These are phyloP conservation scores for Drosophila pegasa DNA, from an alignment of 2,888 invertebrate genomes.

Conservation along the genomic window DNA sequence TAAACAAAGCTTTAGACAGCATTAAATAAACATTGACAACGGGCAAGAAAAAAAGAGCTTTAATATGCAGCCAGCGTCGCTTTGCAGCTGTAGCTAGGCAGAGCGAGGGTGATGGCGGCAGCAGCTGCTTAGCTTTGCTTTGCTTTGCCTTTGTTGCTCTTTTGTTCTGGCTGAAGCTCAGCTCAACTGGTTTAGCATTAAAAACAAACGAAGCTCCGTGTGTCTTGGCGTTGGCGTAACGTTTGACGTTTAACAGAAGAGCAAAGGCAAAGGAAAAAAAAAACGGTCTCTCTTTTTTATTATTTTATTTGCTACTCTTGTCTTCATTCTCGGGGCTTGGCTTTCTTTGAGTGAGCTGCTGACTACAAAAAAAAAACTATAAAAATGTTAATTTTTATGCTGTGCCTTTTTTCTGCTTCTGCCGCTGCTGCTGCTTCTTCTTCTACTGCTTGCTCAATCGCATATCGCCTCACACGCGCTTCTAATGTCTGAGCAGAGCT, in stretches of 20 bases:
- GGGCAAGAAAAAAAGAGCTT: conserved; percentile 49
- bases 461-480: conserved; percentile 71
- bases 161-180: conserved; percentile 57
- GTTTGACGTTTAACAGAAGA: conserved; percentile 58
- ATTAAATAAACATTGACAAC: conserved; percentile 15
- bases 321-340: conserved; percentile 68
- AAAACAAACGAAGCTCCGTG: conserved; percentile 47
- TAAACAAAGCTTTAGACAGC: conserved; percentile 53
- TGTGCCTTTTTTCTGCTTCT: conserved; percentile 59
- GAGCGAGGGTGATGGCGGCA: conserved; percentile 44
- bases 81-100: conserved; percentile 24
- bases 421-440: conserved; percentile 54
- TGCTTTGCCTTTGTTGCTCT: conserved; percentile 48
- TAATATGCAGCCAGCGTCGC: conserved; percentile 71
- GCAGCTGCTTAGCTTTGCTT: neutral
- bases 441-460: conserved; percentile 61
- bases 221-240: conserved; percentile 68
- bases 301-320: conserved; percentile 43
- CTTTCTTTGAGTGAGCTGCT: conserved; percentile 63
- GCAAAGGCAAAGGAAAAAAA: conserved; percentile 23
- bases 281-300: conserved; percentile 43
- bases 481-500: conserved; percentile 62
- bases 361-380: conserved; percentile 24
- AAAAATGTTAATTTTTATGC: conserved; percentile 59
- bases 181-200: conserved; percentile 69